A percentile compares a stretch with the other conserved stretches of the same genome.
Evolutionary conservation across 1,140 invertebrate genomes (phyloP).

Genomic region (Vollenhovia emeryi): DNA sequence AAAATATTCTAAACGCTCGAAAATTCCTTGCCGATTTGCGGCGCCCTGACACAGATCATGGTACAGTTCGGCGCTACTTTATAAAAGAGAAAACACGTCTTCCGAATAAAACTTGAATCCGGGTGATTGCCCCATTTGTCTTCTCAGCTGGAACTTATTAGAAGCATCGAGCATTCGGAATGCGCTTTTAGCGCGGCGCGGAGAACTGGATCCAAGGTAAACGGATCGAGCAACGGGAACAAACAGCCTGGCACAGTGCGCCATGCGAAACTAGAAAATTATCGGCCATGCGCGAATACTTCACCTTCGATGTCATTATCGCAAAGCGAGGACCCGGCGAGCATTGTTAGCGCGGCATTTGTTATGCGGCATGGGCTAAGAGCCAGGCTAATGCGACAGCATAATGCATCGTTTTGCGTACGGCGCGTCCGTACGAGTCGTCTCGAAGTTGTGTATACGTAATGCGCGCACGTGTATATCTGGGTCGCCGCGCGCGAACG

Average conservation of each 20-base stretch:
- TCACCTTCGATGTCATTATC: slow-evolving; percentile 46
- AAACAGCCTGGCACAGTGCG: neutral
- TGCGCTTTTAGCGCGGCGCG: neutral
- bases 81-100: slow-evolving; percentile 2
- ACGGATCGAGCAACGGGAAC: slow-evolving; percentile 13
- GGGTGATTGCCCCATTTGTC: slow-evolving; percentile 20
- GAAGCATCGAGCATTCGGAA: slow-evolving; percentile 7
- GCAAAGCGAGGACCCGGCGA: slow-evolving; percentile 14
- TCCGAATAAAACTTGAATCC: slow-evolving; percentile 22
- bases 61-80: neutral
- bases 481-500: slow-evolving; percentile 47
- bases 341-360: slow-evolving; percentile 79
- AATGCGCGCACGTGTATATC: slow-evolving; percentile 4
- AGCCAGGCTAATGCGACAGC: slow-evolving; percentile 80
- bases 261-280: neutral
- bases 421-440: slow-evolving; percentile 41
- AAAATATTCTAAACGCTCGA: neutral
- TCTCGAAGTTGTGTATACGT: slow-evolving; percentile 26
- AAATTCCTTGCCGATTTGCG: neutral
- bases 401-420: slow-evolving; percentile 57
- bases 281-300: neutral
- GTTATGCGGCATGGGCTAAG: slow-evolving; percentile 77
- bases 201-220: slow-evolving; percentile 22
- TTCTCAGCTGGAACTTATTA: slow-evolving; percentile 13
- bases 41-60: neutral